These are phyloP conservation scores for Mya arenaria DNA, from an alignment of 1,140 invertebrate genomes.

Conservation along the genomic window DNA sequence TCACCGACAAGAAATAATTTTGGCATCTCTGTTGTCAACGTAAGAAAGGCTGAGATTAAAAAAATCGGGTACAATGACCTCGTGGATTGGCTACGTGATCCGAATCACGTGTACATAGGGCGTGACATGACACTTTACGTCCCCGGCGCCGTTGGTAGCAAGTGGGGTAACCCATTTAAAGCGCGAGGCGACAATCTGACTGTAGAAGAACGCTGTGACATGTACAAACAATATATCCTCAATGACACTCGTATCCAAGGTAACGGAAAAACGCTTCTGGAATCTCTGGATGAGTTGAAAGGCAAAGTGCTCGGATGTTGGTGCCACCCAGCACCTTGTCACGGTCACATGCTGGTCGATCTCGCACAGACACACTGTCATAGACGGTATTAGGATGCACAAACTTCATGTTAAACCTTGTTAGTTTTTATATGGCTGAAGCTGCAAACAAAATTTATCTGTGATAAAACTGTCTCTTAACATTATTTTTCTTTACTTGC, in stretches of 20 bases:
- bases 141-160: slow-evolving; percentile 56
- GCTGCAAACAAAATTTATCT: too few relatives aligned
- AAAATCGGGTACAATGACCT: slow-evolving; percentile 55
- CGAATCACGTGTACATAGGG: slow-evolving; percentile 62
- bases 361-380: too few relatives aligned
- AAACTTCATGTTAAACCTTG: too few relatives aligned
- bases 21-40: slow-evolving; percentile 51
- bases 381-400: too few relatives aligned
- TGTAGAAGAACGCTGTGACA: slow-evolving; percentile 28
- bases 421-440: too few relatives aligned
- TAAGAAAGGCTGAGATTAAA: slow-evolving; percentile 49
- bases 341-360: slow-evolving; percentile 54
- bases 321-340: slow-evolving; percentile 63
- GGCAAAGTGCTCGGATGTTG: slow-evolving; percentile 63
- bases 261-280: slow-evolving; percentile 48
- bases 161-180: slow-evolving; percentile 62
- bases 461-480: too few relatives aligned
- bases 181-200: slow-evolving; percentile 34
- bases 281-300: slow-evolving; percentile 56
- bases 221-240: slow-evolving; percentile 54
- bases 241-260: slow-evolving; percentile 21
- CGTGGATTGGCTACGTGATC: slow-evolving; percentile 51
- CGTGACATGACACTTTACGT: slow-evolving; percentile 61
- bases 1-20: too few relatives aligned
- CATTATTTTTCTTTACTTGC: too few relatives aligned